Conservation (phyloP, 2,797 vertebrate species). For the Leptodactylus fallax region DNA sequence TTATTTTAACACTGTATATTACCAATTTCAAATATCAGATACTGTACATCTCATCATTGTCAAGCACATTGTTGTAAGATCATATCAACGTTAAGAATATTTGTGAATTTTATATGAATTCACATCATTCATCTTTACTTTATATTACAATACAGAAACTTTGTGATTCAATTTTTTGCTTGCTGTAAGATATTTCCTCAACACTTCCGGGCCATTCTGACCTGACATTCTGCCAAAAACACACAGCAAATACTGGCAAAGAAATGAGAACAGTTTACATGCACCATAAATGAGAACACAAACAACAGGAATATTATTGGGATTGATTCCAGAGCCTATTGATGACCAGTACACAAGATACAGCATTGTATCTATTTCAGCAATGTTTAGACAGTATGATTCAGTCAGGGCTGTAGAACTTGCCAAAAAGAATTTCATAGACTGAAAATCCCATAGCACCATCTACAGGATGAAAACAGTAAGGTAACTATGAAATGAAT, state of each 20-base stretch:
- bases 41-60: too few relatives aligned
- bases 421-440: background rate
- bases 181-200: background rate
- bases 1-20: too few relatives aligned
- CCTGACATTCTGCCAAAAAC: slow-evolving; percentile 3
- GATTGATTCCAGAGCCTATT: background rate
- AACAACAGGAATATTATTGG: slow-evolving; percentile 4
- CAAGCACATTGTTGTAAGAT: too few relatives aligned
- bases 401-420: background rate
- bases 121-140: too few relatives aligned
- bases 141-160: too few relatives aligned
- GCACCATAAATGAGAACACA: slow-evolving; percentile 11
- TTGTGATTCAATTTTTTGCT: too few relatives aligned
- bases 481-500: background rate
- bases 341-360: slow-evolving; percentile 13
- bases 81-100: too few relatives aligned
- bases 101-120: too few relatives aligned
- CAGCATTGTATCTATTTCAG: background rate
- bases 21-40: too few relatives aligned
- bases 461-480: slow-evolving; percentile 3
- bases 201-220: background rate
- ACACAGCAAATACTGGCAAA: slow-evolving; percentile 24
- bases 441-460: slow-evolving; percentile 17
- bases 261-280: slow-evolving; percentile 7
- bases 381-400: background rate